phyloP scores from a whole-genome alignment of 2,797 vertebrate species.

The Peromyscus nudipes region DNA sequence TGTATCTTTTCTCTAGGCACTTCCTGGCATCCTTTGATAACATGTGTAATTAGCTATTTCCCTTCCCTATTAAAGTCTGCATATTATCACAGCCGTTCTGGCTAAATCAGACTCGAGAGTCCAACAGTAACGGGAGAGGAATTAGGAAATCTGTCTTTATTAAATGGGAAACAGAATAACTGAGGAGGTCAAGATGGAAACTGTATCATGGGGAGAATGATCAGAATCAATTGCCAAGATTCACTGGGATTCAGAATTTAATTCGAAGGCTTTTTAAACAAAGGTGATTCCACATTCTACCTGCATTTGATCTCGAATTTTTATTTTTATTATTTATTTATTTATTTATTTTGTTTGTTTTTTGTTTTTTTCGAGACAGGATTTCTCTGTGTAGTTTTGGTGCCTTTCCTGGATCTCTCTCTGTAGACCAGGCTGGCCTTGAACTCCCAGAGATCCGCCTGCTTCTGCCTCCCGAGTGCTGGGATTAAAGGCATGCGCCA shows the following conservation, averaged over 20 bases:
- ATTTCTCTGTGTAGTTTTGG: too few relatives aligned
- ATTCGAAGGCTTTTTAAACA: background rate
- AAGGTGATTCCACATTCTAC: background rate
- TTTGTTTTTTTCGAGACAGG: too few relatives aligned
- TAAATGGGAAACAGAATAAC: constrained; percentile 54
- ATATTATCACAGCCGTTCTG: constrained; percentile 62
- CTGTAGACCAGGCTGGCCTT: too few relatives aligned
- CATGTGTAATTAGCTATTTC: constrained; percentile 65
- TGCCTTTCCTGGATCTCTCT: too few relatives aligned
- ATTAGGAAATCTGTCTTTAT: constrained; percentile 71
- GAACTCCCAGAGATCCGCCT: too few relatives aligned
- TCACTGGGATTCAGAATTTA: constrained; percentile 32
- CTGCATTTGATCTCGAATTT: background rate
- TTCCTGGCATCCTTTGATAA: constrained; percentile 65
- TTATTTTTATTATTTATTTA: too few relatives aligned
- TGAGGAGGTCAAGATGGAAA: constrained; percentile 49
- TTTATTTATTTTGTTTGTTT: too few relatives aligned
- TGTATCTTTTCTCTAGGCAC: background rate
- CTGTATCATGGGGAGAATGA: background rate
- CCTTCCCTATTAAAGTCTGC: constrained; percentile 58
- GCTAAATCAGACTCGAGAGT: constrained; percentile 68
- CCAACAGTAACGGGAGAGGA: constrained; percentile 58
- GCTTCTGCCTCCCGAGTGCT: too few relatives aligned
- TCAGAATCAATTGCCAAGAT: constrained; percentile 34
- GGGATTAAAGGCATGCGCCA: too few relatives aligned